Evolutionary conservation across 2,113 vertebrate species (phyloP), one percentile per base, ranked within the genome.

Genomic region (Corydoras sp.): DNA sequence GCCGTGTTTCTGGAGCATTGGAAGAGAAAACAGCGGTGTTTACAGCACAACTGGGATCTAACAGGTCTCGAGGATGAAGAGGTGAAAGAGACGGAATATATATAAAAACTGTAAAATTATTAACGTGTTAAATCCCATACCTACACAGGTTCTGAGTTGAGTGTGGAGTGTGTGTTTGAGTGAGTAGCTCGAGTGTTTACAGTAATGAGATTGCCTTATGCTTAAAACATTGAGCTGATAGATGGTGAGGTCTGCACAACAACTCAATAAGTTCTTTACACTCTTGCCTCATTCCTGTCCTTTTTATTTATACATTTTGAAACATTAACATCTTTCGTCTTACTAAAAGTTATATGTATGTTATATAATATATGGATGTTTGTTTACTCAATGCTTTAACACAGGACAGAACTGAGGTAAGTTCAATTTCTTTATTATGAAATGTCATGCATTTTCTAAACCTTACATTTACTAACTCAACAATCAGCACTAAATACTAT

Each of bases 1-100:
- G 95, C 95, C 43, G 95, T 93, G 86, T 99, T 99, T 81, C 91
- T 96, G 31, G 95, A 98, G 80, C 93, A 97, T 80, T 99, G 97
- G 97, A 98, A 98, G 69, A 91, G 95, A 65, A 82, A 92, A 43
- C 95, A 99, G 85, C 94, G 96, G 91, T 92, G 92, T 78, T 72
- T 99, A 78, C 92, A 88, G 82, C 96, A 98, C 80, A 89, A 89
- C 63, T 99, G 97, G 97, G 94, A 98, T 83, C 86, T 99, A 69
- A 95, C 92, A 2, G 96, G 93, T 29, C 75, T 98, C 60, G 96
- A 98, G 69, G 95, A 98, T 60, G 94, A 98, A 81, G 94, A 98
- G 88, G 97, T 98, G 83, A 90, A 88, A 5, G 35, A 43, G 35
- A 43, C 35, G 7, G 35, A 43, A 43, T 43, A 5, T 43, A 8